A percentile compares a stretch with the other conserved stretches of the same genome.
phyloP scores from a whole-genome alignment of 2,113 vertebrate genomes.

The Platysteira castanea region DNA sequence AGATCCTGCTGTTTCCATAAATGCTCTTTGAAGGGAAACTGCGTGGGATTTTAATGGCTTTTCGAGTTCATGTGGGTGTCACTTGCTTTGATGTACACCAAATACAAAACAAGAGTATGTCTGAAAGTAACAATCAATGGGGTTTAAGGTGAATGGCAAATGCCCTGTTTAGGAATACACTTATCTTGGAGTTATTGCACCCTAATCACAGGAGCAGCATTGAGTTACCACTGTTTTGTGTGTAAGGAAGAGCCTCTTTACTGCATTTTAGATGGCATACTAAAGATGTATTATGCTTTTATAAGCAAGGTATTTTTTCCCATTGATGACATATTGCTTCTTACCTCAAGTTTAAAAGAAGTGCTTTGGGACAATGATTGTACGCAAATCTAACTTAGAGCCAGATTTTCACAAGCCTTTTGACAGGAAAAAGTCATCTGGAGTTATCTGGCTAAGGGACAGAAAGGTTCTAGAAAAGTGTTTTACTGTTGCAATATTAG shows the following conservation, averaged over 20 bases:
- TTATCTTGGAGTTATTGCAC: not conserved
- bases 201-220: not conserved
- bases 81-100: constrained; percentile 9
- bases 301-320: not conserved
- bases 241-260: not conserved
- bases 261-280: not conserved
- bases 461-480: not conserved
- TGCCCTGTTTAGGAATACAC: not conserved
- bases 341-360: not conserved
- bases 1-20: constrained; percentile 48
- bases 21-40: constrained; percentile 37
- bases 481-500: not conserved
- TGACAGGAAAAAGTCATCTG: not conserved
- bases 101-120: not conserved
- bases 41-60: constrained; percentile 43
- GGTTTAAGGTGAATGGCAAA: not conserved
- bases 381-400: not conserved
- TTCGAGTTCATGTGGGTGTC: not conserved
- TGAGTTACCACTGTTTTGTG: not conserved
- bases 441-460: not conserved
- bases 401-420: not conserved
- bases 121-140: not conserved
- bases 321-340: not conserved
- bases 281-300: not conserved
- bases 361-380: not conserved